Percentiles rank a stretch among this genome's conserved stretches.
Conservation (phyloP, 2,797 vertebrate species). For the Phaenicophaeus curvirostris region DNA sequence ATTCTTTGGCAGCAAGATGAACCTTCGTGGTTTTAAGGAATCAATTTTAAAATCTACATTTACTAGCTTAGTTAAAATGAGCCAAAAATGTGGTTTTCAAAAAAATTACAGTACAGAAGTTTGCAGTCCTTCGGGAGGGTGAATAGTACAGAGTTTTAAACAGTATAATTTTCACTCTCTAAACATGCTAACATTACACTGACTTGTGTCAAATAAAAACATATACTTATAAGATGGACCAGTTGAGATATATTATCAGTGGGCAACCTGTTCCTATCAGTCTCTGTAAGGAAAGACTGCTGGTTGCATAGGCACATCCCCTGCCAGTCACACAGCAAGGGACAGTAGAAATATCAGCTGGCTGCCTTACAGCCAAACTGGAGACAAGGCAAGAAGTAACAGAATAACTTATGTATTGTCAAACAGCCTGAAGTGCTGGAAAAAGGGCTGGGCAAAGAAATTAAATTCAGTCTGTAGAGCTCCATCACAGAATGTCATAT, state of each 20-base stretch:
- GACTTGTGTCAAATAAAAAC: background rate
- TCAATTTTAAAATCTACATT: background rate
- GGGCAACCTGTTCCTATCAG: background rate
- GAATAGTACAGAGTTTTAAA: background rate
- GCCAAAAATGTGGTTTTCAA: background rate
- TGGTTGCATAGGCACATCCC: too few species aligned
- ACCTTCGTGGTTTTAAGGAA: background rate
- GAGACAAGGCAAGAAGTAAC: too few species aligned
- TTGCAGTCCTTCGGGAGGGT: background rate
- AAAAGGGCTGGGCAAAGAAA: too few species aligned
- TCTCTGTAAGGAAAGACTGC: too few species aligned
- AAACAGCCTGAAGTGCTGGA: too few species aligned
- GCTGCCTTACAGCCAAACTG: too few species aligned
- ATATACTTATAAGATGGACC: background rate
- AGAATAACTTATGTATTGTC: too few species aligned
- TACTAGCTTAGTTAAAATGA: background rate
- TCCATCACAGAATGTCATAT: too few species aligned
- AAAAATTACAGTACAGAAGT: background rate
- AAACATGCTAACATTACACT: background rate
- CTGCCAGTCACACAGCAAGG: too few species aligned
- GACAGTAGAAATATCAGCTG: too few species aligned
- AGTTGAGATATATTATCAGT: background rate
- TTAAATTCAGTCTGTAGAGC: too few species aligned
- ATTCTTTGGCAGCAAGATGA: background rate
- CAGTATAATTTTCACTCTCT: background rate